Conservation (phyloP, 64 coral and sea anemone genomes). For the Montipora sp. region DNA sequence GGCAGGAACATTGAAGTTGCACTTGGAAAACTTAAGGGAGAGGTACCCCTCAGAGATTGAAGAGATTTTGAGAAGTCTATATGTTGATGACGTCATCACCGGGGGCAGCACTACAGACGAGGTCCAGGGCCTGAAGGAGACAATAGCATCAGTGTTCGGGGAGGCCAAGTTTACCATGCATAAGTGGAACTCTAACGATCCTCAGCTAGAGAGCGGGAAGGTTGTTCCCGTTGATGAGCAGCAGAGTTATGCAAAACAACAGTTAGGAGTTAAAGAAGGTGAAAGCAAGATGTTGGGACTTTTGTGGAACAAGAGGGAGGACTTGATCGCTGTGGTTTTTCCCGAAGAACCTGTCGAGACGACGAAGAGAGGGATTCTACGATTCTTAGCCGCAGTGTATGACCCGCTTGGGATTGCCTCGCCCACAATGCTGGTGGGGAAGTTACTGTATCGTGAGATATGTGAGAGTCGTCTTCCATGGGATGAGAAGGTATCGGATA, state of each 20-base stretch:
- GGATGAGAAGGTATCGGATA: no score
- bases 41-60: conserved; percentile 18
- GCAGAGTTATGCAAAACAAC: conserved; percentile 50
- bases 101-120: neutral
- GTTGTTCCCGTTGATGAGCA: neutral
- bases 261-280: no score
- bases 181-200: conserved; percentile 42
- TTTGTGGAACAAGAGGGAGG: conserved; percentile 25
- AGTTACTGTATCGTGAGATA: conserved; percentile 33
- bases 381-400: conserved; percentile 14
- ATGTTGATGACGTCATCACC: conserved; percentile 57
- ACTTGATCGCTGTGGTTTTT: conserved; percentile 28
- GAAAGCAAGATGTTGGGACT: conserved; percentile 45
- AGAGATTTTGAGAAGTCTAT: conserved; percentile 38
- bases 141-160: conserved; percentile 24
- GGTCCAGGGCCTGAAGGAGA: conserved; percentile 2
- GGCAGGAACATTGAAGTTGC: conserved; percentile 3
- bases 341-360: neutral
- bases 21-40: neutral
- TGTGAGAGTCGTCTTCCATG: neutral
- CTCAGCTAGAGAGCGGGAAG: neutral
- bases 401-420: neutral
- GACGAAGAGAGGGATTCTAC: conserved; percentile 29
- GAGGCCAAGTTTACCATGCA: conserved; percentile 50
- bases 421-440: neutral